Evolutionary conservation across 2,888 invertebrate genomes (phyloP).

Genomic region (Eurytoma adleriae): DNA sequence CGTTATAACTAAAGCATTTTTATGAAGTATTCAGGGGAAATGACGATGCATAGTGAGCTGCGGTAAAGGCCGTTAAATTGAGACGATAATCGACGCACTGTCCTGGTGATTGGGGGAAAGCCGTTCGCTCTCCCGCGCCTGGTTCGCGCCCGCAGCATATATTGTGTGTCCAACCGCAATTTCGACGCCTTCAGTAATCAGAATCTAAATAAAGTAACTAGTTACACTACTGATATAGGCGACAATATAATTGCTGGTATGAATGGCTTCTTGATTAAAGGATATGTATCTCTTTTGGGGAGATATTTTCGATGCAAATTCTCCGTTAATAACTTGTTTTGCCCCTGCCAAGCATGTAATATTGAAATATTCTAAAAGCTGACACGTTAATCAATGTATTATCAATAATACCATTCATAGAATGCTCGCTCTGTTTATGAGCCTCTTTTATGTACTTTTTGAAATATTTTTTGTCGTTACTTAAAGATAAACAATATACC

Average conservation of each 20-base stretch:
- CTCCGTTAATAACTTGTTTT: too few species aligned
- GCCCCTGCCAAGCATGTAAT: too few species aligned
- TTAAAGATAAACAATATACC: too few species aligned
- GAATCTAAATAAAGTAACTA: slow-evolving; percentile 41
- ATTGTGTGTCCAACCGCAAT: slow-evolving; percentile 23
- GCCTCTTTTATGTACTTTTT: too few species aligned
- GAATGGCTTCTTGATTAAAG: slow-evolving; percentile 2
- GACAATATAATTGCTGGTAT: slow-evolving; percentile 6
- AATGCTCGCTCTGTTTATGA: too few species aligned
- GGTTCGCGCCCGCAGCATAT: neutral
- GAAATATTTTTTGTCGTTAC: too few species aligned
- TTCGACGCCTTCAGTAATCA: slow-evolving; percentile 37
- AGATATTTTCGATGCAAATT: too few species aligned
- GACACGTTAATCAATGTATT: too few species aligned
- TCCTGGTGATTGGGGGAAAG: slow-evolving; percentile 38
- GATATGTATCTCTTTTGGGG: too few species aligned
- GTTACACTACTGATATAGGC: slow-evolving; percentile 4
- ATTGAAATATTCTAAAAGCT: too few species aligned
- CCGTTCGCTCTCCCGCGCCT: neutral
- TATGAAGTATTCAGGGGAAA: slow-evolving; percentile 11
- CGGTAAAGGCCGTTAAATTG: slow-evolving; percentile 46
- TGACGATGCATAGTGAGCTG: neutral
- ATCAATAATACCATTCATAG: too few species aligned
- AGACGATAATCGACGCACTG: slow-evolving; percentile 48
- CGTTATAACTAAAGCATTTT: neutral